A percentile compares a stretch with the other conserved stretches of the same genome.
Evolutionary conservation across 2,888 invertebrate genomes (phyloP).

Genomic region (Zelleria hepariella): DNA sequence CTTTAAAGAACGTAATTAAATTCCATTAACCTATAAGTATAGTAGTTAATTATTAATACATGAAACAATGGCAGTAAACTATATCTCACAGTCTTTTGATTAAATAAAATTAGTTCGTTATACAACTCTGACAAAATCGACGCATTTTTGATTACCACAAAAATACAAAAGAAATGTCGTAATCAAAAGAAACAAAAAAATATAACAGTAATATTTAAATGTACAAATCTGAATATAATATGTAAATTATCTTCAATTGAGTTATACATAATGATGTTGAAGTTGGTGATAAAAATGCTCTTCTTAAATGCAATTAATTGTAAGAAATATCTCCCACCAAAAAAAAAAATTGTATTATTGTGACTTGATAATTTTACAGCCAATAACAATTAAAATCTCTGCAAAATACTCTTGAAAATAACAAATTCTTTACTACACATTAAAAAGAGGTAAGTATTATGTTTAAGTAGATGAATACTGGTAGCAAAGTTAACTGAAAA

Average conservation of each 20-base stretch:
- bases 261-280: not conserved
- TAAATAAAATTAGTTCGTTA: constrained; percentile 38
- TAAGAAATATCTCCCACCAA: not conserved
- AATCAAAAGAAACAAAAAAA: not conserved
- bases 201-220: not conserved
- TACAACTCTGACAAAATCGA: not conserved
- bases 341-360: not conserved
- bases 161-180: constrained; percentile 1
- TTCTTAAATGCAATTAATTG: constrained; percentile 26
- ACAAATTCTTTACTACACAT: not conserved
- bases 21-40: too few relatives aligned
- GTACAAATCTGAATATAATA: not conserved
- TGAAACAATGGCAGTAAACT: constrained; percentile 46
- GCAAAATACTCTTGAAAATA: constrained; percentile 12
- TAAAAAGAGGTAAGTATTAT: not conserved
- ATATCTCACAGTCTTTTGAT: constrained; percentile 59
- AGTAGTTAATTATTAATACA: not conserved
- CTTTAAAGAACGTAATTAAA: not conserved
- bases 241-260: not conserved
- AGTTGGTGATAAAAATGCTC: constrained; percentile 19
- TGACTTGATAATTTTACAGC: not conserved
- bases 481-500: not conserved
- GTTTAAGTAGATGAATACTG: not conserved
- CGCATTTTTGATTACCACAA: not conserved
- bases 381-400: not conserved